Evolutionary conservation across 2,113 vertebrate genomes (phyloP), one percentile per base, ranked within the genome.

Genomic region (Diadophis punctatus): DNA sequence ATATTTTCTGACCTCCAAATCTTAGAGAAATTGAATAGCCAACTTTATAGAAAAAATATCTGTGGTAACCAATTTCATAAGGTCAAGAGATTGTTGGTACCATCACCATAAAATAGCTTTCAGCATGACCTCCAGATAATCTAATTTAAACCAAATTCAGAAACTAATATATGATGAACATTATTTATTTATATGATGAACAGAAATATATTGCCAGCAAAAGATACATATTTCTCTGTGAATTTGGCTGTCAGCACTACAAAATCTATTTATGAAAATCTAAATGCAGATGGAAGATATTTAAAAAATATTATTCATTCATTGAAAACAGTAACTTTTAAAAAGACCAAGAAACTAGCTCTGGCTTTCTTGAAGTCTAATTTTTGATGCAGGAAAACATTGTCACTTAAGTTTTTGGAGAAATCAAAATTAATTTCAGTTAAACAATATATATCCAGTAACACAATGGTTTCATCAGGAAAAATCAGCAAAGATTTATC

Each of bases 221-320:
- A 55, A 89, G 93, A 93, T 89, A 60, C 34, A 85, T 84, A 58
- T 85, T 85, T 92, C 87, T 84, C 68, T 92, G 49, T 85, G 30
- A 85, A 92, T 86, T 74, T 92, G 58, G 90, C 91, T 53, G 49
- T 91, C 87, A 89, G 87, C 74, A 91, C 23, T 85, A 88, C n/a
- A 91, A 85, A 91, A 91, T 53, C 85, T 93, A 63, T 52, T 86
- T 52, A 93, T 89, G 68, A 91, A 90, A 48, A 39, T 89, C 53
- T 53, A 55, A 89, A 60, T 46, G 55, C 63, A 91, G 16, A 86
- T 86, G 68, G 87, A 89, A 60, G n/a, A 91, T 52, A 87, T 63
- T 60, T 63, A 86, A 86, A 89, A 63, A 88, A 87, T 48, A 86
- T 52, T 91, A 88, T 91, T 84, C 53, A n/a, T 91, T 80, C 89